Conservation (phyloP, 2,113 vertebrate genomes). For the Seriola dumerili region DNA sequence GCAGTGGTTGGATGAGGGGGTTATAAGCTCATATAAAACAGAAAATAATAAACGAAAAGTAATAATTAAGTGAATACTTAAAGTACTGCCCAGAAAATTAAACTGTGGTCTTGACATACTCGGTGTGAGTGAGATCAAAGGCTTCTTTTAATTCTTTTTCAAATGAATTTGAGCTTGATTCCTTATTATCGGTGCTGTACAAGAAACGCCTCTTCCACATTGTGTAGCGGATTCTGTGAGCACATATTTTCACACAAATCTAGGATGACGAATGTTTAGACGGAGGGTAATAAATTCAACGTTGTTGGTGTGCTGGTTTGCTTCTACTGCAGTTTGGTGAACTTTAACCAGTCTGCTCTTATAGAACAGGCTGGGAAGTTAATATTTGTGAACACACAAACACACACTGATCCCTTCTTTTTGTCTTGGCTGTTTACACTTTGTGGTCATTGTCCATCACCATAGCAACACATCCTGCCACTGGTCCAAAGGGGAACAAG, state of each 20-base stretch:
- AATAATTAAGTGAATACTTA: not conserved
- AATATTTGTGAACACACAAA: constrained; percentile 62
- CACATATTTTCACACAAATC: not conserved
- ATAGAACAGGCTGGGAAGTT: constrained; percentile 46
- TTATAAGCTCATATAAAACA: not conserved
- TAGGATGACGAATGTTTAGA: not conserved
- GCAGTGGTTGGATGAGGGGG: not conserved
- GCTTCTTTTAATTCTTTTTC: not conserved
- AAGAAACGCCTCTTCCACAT: not conserved
- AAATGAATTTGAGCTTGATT: not conserved
- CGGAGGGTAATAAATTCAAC: not conserved
- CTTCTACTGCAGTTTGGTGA: constrained; percentile 3
- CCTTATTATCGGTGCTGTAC: too few species aligned
- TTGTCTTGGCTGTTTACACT: constrained; percentile 70
- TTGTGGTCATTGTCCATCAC: constrained; percentile 73
- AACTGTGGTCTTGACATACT: not conserved
- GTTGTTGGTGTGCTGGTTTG: not conserved
- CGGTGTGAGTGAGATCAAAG: not conserved
- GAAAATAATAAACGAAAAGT: not conserved
- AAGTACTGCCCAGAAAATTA: not conserved
- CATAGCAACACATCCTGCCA: constrained; percentile 76
- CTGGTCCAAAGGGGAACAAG: constrained; percentile 57
- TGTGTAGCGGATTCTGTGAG: not conserved
- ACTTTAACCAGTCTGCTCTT: constrained; percentile 50
- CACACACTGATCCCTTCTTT: constrained; percentile 53